Conservation (phyloP, 1,140 invertebrate species). For the Mercenaria mercenaria region DNA sequence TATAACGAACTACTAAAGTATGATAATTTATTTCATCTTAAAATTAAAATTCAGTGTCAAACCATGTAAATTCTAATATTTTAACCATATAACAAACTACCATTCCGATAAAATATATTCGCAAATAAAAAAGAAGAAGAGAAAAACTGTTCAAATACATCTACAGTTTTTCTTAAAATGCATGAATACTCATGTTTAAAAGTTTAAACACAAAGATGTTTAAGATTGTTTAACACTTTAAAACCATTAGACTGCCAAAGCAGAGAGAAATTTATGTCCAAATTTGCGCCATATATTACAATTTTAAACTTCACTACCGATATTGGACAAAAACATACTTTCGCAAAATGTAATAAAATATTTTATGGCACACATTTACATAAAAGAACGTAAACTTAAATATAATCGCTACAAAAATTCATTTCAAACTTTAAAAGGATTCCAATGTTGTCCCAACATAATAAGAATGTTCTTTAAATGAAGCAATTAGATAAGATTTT, state of each 20-base stretch:
- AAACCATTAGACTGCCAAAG: constrained; percentile 3
- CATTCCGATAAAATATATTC: no score
- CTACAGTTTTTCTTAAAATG: no score
- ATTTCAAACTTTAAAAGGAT: neutral
- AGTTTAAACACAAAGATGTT: neutral
- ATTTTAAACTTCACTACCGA: neutral
- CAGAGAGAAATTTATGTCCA: neutral
- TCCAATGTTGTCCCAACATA: neutral
- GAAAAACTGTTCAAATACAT: no score
- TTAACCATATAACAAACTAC: no score
- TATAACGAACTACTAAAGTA: no score
- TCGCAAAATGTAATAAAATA: constrained; percentile 17
- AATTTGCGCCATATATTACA: neutral
- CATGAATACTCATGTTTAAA: neutral
- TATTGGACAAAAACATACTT: neutral
- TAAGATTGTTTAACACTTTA: neutral
- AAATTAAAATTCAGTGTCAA: no score
- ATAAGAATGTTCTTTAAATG: neutral
- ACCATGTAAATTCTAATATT: no score
- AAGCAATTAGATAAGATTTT: neutral
- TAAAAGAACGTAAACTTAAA: neutral
- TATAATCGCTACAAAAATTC: neutral
- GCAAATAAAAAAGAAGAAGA: no score
- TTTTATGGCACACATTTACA: constrained; percentile 4
- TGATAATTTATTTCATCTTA: no score